phyloP scores from a whole-genome alignment of 2,888 invertebrate genomes.

The Mythimna pallens region DNA sequence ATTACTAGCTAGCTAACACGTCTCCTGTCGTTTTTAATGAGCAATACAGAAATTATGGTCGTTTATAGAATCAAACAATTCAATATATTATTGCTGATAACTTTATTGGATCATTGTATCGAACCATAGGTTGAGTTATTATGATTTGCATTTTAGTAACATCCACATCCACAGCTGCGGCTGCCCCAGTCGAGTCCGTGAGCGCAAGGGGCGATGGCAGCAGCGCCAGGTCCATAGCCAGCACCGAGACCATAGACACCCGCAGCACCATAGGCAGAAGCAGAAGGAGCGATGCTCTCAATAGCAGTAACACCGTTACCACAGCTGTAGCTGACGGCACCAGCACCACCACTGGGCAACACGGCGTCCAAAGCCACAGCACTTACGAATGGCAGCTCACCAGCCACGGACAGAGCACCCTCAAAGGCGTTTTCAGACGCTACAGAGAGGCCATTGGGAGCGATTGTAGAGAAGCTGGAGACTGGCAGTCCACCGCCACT shows the following conservation, averaged over 20 bases:
- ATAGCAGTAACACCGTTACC: conserved; percentile 67
- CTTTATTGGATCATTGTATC: neutral
- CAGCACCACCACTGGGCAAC: conserved; percentile 72
- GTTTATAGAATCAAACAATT: no score
- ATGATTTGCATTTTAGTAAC: neutral
- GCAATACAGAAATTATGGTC: no score
- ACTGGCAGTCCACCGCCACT: conserved; percentile 21
- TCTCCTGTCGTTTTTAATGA: no score
- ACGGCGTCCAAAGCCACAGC: conserved; percentile 73
- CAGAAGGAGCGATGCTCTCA: conserved; percentile 20
- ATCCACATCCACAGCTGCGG: conserved; percentile 33
- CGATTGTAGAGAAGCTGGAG: conserved; percentile 6
- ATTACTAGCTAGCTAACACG: no score
- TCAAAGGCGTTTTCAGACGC: conserved; percentile 22
- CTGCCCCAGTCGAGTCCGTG: conserved; percentile 12
- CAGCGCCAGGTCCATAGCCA: conserved; percentile 20
- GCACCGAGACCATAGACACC: conserved; percentile 1
- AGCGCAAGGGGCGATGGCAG: conserved; percentile 12
- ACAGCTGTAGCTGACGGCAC: conserved; percentile 72
- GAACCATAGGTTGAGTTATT: accelerated
- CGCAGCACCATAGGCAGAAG: conserved; percentile 14
- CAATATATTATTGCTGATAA: no score
- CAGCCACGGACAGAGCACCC: conserved; percentile 71
- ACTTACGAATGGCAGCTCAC: conserved; percentile 75
- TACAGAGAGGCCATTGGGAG: conserved; percentile 20